Evolutionary conservation across 2,888 invertebrate species (phyloP), one percentile per base, ranked within the genome.

Genomic region (Hermaeophaga mercurialis): DNA sequence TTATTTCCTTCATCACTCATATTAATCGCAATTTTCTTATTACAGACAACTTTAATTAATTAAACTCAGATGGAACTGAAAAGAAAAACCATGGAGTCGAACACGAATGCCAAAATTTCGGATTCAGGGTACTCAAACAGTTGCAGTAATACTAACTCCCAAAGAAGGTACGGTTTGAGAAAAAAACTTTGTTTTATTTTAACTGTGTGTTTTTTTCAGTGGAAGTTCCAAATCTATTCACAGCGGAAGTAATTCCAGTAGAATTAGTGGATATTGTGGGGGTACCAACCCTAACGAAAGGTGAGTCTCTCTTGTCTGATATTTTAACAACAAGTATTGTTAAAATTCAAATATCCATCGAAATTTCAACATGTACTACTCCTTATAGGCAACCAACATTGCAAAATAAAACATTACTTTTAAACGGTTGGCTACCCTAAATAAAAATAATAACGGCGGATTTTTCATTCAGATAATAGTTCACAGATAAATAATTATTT

Each of bases 81-180:
- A 15, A 41, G 50, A 39, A 24, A 50, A 41, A 49, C n/a, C 12
- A 79, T 80, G 79, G 80, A 80, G 68, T 76, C 76, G n/a, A 83
- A 80, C 18, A 73, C 75, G 38, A 84, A 84, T 72, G 84, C 84
- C 1, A 89, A 88, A 73, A 79, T 89, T 44, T 88, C 89, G 5
- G 91, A 91, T 76, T 91, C 91, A 1, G 91, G 86, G 7, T 91
- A 91, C 73, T 90, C 90, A 0, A 89, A 87, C 72, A 90, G 90
- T 68, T 89, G 88, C 78, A 88, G 88, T 69, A 90, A 91, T 76
- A 90, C 90, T 67, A 90, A 90, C 71, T 91, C 91, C 0, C 87
- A 89, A 70, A 82, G 88, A 72, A 91, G 91, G 91, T 22, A 22
- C 22, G 14, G 7, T 19, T 43, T n/a, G 11, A n/a, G 11, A 33